Evolutionary conservation across 2,113 vertebrate species (phyloP), one percentile per base, ranked within the genome.

Genomic region (Neotoma lepida): DNA sequence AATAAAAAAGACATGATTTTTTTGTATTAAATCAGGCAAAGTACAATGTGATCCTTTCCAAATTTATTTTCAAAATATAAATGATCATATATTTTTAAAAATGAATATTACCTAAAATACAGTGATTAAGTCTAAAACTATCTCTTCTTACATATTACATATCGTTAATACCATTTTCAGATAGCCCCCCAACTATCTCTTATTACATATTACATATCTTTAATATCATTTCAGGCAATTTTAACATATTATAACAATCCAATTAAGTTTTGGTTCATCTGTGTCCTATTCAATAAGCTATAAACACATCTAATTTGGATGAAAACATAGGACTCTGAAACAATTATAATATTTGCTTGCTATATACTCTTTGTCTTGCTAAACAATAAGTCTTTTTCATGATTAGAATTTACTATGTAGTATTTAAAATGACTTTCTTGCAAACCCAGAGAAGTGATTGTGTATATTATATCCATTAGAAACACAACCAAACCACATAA

Each of bases 381-480:
- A 2, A 28, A 56, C 13, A 61, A 35, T 88, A 15, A 49, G 20
- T 46, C 8, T 93, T 9, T 71, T 80, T 20, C 9, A 28, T 68
- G 54, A 90, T 15, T 91, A 49, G 1, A 0, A 64, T 88, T n/a
- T 84, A 9, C 2, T 26, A n/a, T 89, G 39, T 17, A 88, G 20
- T 41, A 6, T 44, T 92, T 33, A 88, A 91, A 90, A 76, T 58
- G 2, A 13, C 18, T 70, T 88, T 86, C 61, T 95, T 90, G 58
- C 8, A 77, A 86, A 92, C 2, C 14, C 39, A 88, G 3, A 26
- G 9, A 66, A 82, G 2, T 74, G 61, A 92, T 84, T 71, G 15
- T 78, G 85, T 26, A 41, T 87, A 64, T 81, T 33, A 10, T 70
- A 39, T 87, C 15, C 33, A 87, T 24, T 4, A 41, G 33, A 96